Percentiles rank a stretch among this genome's conserved stretches.
These are phyloP conservation scores for Poeciliopsis infans DNA, from an alignment of 2,797 vertebrate species.

Conservation along the genomic window DNA sequence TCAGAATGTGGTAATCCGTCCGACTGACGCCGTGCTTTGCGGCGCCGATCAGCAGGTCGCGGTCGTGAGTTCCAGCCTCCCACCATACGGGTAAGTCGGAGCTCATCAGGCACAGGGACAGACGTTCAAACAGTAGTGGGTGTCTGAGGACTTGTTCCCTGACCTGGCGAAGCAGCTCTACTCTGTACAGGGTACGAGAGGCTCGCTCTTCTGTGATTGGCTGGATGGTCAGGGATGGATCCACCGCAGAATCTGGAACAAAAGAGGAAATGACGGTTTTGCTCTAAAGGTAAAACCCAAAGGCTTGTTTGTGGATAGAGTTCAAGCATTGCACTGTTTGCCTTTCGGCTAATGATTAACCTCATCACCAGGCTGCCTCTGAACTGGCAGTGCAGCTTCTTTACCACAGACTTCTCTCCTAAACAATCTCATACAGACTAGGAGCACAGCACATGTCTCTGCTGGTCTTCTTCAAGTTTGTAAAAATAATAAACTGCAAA, in stretches of 20 bases:
- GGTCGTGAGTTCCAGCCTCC: conserved; percentile 93
- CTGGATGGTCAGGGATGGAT: conserved; percentile 92
- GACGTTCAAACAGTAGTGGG: conserved; percentile 87
- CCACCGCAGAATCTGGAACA: conserved; percentile 82
- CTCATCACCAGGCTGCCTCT: conserved; percentile 37
- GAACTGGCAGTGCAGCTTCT: conserved; percentile 37
- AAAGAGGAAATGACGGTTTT: conserved; percentile 17
- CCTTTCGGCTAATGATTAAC: conserved; percentile 68
- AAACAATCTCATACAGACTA: conserved; percentile 16
- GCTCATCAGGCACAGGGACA: conserved; percentile 92
- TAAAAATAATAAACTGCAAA: conserved; percentile 4
- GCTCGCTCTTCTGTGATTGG: conserved; percentile 98
- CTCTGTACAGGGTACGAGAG: conserved; percentile 94
- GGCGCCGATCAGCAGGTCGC: conserved; percentile 95
- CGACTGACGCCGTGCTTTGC: conserved; percentile 98
- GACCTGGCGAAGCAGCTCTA: conserved; percentile 95
- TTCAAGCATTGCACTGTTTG: conserved; percentile 52
- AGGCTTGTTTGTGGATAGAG: conserved; percentile 36
- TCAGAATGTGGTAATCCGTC: conserved; percentile 97
- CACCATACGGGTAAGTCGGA: conserved; percentile 97
- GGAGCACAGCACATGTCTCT: background rate
- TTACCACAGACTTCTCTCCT: conserved; percentile 26
- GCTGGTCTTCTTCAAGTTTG: background rate
- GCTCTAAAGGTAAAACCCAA: conserved; percentile 1
- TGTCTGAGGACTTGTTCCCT: conserved; percentile 96